These are phyloP conservation scores for Teinopalpus imperialis DNA, from an alignment of 2,888 invertebrate genomes.

Conservation along the genomic window DNA sequence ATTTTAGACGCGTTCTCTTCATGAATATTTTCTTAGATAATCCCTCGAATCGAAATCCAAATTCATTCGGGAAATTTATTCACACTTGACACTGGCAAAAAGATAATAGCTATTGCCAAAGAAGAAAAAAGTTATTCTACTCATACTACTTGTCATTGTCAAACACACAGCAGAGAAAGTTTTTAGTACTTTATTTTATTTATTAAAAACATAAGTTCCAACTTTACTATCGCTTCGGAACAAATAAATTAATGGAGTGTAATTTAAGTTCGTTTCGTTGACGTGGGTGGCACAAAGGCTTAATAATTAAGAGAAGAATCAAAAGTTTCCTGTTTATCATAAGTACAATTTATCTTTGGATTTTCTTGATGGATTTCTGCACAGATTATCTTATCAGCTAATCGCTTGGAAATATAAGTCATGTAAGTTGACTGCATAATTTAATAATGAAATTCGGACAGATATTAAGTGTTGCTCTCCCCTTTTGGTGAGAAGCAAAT, in stretches of 20 bases:
- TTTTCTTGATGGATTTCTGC: conserved; percentile 23
- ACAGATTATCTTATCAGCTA: conserved; percentile 23
- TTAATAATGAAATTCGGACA: background rate
- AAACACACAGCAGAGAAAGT: conserved; percentile 32
- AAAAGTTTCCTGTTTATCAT: conserved; percentile 26
- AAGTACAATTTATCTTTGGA: conserved; percentile 24
- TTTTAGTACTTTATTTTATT: conserved; percentile 27
- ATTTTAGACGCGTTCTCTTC: no score
- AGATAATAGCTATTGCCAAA: no score
- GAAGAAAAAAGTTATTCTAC: background rate
- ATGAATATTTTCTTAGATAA: no score
- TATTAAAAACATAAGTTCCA: conserved; percentile 20
- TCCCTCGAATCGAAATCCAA: no score
- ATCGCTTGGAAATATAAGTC: conserved; percentile 16
- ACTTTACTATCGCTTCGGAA: background rate
- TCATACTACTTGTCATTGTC: conserved; percentile 17
- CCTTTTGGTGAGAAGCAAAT: no score
- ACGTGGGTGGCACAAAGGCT: background rate
- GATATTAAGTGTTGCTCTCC: no score
- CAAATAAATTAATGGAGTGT: background rate
- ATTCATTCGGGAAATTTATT: no score
- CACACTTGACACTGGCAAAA: no score
- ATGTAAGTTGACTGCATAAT: conserved; percentile 6
- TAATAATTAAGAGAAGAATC: conserved; percentile 6
- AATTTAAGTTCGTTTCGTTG: conserved; percentile 6